Base-by-base conservation (phyloP, 2,113 vertebrate species). In the Ammodytes marinus region DNA sequence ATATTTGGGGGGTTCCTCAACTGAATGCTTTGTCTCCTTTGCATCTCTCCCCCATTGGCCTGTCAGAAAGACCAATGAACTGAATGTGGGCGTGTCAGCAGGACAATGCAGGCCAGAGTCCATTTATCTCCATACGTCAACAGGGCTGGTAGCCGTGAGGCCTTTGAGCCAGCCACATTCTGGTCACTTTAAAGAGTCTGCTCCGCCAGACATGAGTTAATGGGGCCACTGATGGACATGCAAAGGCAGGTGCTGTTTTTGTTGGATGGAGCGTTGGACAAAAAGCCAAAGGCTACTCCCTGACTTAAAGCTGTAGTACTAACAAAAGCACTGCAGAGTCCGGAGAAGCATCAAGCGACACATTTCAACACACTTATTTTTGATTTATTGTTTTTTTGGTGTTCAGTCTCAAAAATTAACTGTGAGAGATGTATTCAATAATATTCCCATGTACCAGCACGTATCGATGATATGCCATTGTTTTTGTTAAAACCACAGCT, bases 71-170 rank as follows among this genome's bases (percentile, higher is more conserved):
- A 88, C 68, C 92, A 91, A 88, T 93, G 87, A 89, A 86, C 63
- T 90, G 78, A 93, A 92, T 83, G 90, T 61, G 53, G 90, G 89
- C 77, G 71, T 92, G 91, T 88, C 76, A 52, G 80, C 52, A 69
- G 88, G 81, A 94, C 92, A 94, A 94, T 92, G 85, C 65, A 61
- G 82, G 70, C 78, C 55, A 60, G 84, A 93, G 84, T 91, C 90
- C 84, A 93, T 95, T 93, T 91, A 91, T 95, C 92, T 92, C 88
- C 74, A 93, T 92, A 91, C 84, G 79, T 94, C 90, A 93, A 78
- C 86, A 78, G 80, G 57, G 65, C 83, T 80, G 90, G 79, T 84
- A 61, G 80, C 65, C 19, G 53, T 60, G 77, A 78, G 77, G 87
- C 87, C 27, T 90, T 88, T 90, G 70, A 91, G 90, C 60, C 47